phyloP scores from a whole-genome alignment of 2,888 invertebrate genomes.

The Acholoe squamosa region DNA sequence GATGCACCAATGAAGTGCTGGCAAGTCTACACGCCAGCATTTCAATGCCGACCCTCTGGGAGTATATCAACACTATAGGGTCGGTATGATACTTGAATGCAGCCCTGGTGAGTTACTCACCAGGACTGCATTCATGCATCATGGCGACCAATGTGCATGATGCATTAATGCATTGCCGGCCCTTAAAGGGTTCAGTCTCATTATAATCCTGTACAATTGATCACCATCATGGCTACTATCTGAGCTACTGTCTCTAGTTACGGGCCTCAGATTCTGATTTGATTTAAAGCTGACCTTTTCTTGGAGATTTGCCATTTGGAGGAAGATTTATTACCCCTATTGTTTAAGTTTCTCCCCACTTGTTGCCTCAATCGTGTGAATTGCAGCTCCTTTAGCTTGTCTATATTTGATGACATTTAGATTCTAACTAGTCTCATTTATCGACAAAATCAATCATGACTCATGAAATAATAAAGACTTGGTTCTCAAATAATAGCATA shows the following conservation, averaged over 20 bases:
- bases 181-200: too few species aligned
- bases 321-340: background rate
- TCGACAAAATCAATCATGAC: background rate
- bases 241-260: background rate
- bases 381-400: background rate
- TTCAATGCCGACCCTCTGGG: too few species aligned
- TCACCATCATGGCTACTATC: background rate
- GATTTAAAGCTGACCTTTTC: constrained; percentile 20
- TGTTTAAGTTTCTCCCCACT: background rate
- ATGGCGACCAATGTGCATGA: too few species aligned
- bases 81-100: too few species aligned
- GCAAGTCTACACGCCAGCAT: too few species aligned
- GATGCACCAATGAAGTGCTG: too few species aligned
- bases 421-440: background rate
- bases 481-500: background rate
- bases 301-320: constrained; percentile 14
- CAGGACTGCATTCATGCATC: too few species aligned
- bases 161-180: too few species aligned
- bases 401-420: background rate
- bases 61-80: too few species aligned
- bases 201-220: background rate
- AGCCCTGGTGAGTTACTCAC: too few species aligned
- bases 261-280: constrained; percentile 6
- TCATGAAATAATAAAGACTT: constrained; percentile 12
- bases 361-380: background rate